Evolutionary conservation across 2,888 invertebrate species (phyloP), one percentile per base, ranked within the genome.

Genomic region (Glomeris marginata): DNA sequence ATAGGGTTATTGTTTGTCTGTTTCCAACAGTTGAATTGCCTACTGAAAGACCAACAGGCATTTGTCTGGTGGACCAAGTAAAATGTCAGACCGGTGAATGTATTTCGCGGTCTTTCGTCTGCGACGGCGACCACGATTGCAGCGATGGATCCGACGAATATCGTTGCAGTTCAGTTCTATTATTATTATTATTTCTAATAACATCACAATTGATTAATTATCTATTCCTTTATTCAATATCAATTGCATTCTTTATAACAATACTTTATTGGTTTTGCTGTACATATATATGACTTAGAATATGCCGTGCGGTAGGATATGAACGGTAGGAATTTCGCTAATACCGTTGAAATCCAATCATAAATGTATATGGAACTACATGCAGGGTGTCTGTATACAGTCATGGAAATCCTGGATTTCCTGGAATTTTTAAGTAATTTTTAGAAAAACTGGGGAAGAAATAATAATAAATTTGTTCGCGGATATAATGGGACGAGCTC

Each of bases 41-140:
- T 21, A 60, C 60, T 15, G 64, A 68, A 20, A 70, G 69, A 49
- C 72, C 73, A 54, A 67, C 75, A 35, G 64, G 67, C 70, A 74
- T 74, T 28, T 84, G 83, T 58, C 70, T 67, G 41, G 66, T 73
- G 36, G 70, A 80, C 52, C 78, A 91, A 68, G 84, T 88, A 0
- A 90, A 88, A 0, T 95, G 95, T 63, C 77, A 79, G 54, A 91
- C 85, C 62, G 87, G 88, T 44, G 81, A 91, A 58, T 97, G 95
- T 63, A 88, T 95, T 56, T 75, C 80, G 0, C 84, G 81, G 64
- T 70, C 76, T 16, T 75, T 76, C 48, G 78, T 88, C 18, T 90
- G 90, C 61, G 79, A 91, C 61, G 80, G 79, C 15, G 75, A 72
- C 57, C 72, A 77, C 56, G 85, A 88, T 72, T 88, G 88, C 71